A percentile compares a stretch with the other conserved stretches of the same genome.
Conservation (phyloP, 2,797 vertebrate genomes). For the Masticophis lateralis region DNA sequence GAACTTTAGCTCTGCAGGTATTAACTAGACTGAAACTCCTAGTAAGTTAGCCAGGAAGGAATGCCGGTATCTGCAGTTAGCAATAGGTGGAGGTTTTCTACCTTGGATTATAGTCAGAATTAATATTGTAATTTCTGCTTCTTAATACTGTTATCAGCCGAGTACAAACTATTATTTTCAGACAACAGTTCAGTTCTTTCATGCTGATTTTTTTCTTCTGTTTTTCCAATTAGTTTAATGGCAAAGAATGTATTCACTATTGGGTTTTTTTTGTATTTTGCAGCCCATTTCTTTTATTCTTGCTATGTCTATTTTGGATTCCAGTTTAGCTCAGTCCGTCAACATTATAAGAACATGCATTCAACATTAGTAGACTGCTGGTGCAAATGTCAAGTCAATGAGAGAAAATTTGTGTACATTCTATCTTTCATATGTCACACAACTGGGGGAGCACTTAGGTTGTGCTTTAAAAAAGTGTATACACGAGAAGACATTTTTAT, state of each 20-base stretch:
- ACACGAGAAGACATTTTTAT: not conserved
- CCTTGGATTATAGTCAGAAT: not conserved
- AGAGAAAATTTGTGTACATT: not conserved
- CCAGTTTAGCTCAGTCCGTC: not conserved
- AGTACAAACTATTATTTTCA: not conserved
- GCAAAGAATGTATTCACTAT: not conserved
- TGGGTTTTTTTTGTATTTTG: not conserved
- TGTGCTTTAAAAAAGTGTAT: not conserved
- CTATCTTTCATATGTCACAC: not conserved
- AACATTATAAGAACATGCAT: not conserved
- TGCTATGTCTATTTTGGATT: not conserved
- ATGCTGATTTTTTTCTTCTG: not conserved
- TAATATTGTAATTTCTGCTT: not conserved
- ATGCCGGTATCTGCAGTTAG: not conserved
- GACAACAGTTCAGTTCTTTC: not conserved
- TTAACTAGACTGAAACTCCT: not conserved
- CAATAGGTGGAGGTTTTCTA: not conserved
- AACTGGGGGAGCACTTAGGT: not conserved
- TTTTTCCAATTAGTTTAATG: constrained; percentile 1
- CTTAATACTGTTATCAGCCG: not conserved
- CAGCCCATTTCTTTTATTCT: not conserved
- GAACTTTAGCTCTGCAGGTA: not conserved
- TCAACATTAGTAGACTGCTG: not conserved
- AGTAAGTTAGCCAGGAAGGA: not conserved
- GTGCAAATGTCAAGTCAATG: not conserved